Evolutionary conservation across 2,888 invertebrate species (phyloP).

Genomic region (Phanerotoma sp.): DNA sequence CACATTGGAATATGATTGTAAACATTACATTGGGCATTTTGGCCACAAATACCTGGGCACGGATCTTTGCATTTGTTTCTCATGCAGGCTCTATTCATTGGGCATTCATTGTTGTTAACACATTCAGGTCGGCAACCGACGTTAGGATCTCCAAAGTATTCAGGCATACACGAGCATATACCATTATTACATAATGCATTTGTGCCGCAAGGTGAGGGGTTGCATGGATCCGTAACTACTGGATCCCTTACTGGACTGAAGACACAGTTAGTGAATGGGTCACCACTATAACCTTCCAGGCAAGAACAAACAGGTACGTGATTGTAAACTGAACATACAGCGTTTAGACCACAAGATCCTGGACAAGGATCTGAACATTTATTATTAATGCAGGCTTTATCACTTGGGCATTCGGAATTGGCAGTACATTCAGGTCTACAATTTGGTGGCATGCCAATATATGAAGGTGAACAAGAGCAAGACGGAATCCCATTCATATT

Average conservation of each 20-base stretch:
- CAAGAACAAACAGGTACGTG: constrained; percentile 83
- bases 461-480: constrained; percentile 64
- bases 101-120: constrained; percentile 58
- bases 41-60: constrained; percentile 56
- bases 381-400: constrained; percentile 78
- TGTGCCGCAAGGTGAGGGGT: constrained; percentile 59
- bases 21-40: constrained; percentile 73
- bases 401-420: constrained; percentile 69
- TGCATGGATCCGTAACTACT: constrained; percentile 43
- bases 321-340: constrained; percentile 77
- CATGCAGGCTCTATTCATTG: constrained; percentile 57
- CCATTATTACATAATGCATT: constrained; percentile 60
- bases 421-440: constrained; percentile 70
- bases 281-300: constrained; percentile 74
- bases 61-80: constrained; percentile 58
- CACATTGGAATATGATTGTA: constrained; percentile 79
- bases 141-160: constrained; percentile 59
- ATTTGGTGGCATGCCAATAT: constrained; percentile 68
- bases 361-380: constrained; percentile 79
- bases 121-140: constrained; percentile 58
- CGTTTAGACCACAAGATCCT: constrained; percentile 77
- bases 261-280: constrained; percentile 76
- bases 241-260: constrained; percentile 15
- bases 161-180: constrained; percentile 55
- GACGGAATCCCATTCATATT: constrained; percentile 63